Conservation (phyloP, 2,888 invertebrate genomes). For the Agapostemon virescens region DNA sequence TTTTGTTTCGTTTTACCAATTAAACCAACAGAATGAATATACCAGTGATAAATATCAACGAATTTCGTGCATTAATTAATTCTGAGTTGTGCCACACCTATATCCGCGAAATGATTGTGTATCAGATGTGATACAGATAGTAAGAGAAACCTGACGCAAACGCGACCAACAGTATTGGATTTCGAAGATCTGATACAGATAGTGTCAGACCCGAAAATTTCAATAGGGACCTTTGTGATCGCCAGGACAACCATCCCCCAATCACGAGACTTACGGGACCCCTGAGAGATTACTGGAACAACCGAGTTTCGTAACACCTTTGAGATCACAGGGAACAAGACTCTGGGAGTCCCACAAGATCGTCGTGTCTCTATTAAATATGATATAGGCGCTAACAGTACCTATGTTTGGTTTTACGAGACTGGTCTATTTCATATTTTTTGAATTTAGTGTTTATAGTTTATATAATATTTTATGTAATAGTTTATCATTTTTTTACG, state of each 20-base stretch:
- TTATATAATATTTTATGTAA: not conserved
- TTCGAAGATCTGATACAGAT: not conserved
- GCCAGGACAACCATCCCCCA: not conserved
- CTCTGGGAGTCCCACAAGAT: not conserved
- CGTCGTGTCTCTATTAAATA: not conserved
- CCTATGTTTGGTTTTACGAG: not conserved
- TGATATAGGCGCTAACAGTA: not conserved
- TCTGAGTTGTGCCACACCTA: not conserved
- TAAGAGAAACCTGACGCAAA: not conserved
- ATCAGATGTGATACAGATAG: not conserved
- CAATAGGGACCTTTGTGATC: not conserved
- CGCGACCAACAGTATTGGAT: not conserved
- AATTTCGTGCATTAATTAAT: not conserved
- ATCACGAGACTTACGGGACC: constrained; percentile 7
- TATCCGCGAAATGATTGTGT: not conserved
- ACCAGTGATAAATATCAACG: not conserved
- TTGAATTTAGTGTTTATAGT: not conserved
- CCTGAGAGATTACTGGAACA: constrained; percentile 1
- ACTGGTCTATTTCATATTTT: not conserved
- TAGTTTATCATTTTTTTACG: not conserved
- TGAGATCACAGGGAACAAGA: not conserved
- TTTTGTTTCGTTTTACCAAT: no score
- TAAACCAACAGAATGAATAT: no score
- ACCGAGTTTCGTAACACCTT: not conserved
- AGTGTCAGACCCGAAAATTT: not conserved